Percentiles rank a stretch among this genome's conserved stretches.
Evolutionary conservation across 2,888 invertebrate species (phyloP).

Genomic region (Drosophila conformis): DNA sequence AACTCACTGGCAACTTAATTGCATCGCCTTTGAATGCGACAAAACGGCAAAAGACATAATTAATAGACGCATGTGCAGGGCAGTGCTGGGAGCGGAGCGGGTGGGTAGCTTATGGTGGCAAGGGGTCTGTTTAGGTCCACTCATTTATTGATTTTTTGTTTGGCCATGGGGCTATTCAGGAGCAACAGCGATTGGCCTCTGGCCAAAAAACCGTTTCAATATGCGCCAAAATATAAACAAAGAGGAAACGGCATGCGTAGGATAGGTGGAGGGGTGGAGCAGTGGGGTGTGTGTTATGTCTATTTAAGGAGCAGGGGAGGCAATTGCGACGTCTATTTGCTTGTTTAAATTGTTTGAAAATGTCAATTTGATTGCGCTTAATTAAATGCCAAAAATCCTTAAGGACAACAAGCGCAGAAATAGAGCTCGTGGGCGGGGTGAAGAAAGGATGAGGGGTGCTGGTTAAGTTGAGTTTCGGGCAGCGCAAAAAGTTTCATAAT

Average conservation of each 20-base stretch:
- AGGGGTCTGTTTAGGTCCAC: slow-evolving; percentile 4
- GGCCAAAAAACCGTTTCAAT: slow-evolving; percentile 78
- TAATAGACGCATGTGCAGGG: slow-evolving; percentile 58
- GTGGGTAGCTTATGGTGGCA: neutral
- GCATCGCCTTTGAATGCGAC: slow-evolving; percentile 76
- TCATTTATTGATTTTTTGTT: slow-evolving; percentile 66
- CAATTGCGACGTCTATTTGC: slow-evolving; percentile 65
- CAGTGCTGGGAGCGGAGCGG: neutral
- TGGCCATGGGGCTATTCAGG: slow-evolving; percentile 21
- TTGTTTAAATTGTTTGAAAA: slow-evolving; percentile 80
- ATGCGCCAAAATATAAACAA: slow-evolving; percentile 60
- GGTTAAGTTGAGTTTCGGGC: neutral
- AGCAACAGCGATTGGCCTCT: slow-evolving; percentile 66
- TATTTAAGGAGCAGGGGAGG: slow-evolving; percentile 12
- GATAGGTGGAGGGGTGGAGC: neutral
- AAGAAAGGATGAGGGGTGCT: neutral
- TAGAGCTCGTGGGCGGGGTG: neutral
- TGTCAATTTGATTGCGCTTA: slow-evolving; percentile 82
- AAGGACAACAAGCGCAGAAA: slow-evolving; percentile 62
- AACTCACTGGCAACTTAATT: slow-evolving; percentile 61
- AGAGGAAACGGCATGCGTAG: slow-evolving; percentile 1
- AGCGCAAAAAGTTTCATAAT: slow-evolving; percentile 67
- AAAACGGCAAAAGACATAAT: slow-evolving; percentile 80
- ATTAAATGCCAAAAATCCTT: slow-evolving; percentile 80
- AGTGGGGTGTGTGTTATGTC: slow-evolving; percentile 6